These are phyloP conservation scores for Hippocampus mohnikei DNA, from an alignment of 2,113 vertebrate genomes.

Conservation along the genomic window DNA sequence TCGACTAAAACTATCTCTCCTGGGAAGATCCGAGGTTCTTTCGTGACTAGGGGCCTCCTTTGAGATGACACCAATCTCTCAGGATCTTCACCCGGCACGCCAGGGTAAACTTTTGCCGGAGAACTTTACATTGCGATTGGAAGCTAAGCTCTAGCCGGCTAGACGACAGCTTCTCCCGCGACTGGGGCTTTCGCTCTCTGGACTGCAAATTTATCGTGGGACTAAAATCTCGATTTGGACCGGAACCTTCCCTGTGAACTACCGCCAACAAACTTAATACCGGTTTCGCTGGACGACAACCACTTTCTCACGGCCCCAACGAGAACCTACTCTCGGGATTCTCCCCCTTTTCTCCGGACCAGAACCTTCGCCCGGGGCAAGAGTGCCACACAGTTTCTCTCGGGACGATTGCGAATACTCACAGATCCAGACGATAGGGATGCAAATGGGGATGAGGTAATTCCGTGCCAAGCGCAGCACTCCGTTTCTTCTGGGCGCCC, in stretches of 20 bases:
- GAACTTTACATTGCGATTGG: too few relatives aligned
- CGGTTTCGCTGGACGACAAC: not conserved
- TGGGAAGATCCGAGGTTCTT: too few relatives aligned
- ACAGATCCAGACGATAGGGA: not conserved
- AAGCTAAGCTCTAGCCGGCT: too few relatives aligned
- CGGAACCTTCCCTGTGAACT: too few relatives aligned
- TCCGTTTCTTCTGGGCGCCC: too few relatives aligned
- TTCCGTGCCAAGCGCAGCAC: not conserved
- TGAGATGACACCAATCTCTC: too few relatives aligned
- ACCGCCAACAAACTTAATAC: not conserved
- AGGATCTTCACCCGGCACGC: too few relatives aligned
- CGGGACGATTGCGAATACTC: not conserved
- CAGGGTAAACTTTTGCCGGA: too few relatives aligned
- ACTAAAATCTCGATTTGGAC: not conserved
- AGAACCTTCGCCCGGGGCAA: not conserved
- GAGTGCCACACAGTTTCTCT: not conserved
- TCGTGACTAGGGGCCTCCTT: too few relatives aligned
- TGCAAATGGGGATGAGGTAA: slow-evolving; percentile 1
- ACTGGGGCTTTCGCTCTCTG: not conserved
- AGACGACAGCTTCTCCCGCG: not conserved
- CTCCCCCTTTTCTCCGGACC: not conserved
- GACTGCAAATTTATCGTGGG: not conserved
- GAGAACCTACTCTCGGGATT: not conserved
- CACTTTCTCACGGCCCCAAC: not conserved
- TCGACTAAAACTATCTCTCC: too few relatives aligned